These are phyloP conservation scores for Babyrousa celebensis DNA, from an alignment of 2,797 vertebrate genomes.

Conservation along the genomic window DNA sequence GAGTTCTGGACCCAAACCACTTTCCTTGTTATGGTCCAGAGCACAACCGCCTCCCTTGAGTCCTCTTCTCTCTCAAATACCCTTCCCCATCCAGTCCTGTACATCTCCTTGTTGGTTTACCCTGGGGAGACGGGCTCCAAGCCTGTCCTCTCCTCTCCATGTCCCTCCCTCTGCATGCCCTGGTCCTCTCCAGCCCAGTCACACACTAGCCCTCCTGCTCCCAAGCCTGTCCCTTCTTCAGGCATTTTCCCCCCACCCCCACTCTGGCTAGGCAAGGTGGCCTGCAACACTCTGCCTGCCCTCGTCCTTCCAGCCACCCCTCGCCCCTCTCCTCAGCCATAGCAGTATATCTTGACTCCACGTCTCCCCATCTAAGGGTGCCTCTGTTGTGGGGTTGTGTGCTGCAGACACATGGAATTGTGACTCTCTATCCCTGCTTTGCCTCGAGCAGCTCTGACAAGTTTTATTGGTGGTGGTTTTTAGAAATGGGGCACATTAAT, in stretches of 20 bases:
- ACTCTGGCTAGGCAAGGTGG: not conserved
- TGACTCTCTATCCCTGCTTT: not conserved
- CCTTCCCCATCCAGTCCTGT: not conserved
- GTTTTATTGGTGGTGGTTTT: not conserved
- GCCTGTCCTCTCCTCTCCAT: not conserved
- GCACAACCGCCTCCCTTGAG: rapidly evolving
- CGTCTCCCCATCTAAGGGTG: not conserved
- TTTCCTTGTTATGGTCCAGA: not conserved
- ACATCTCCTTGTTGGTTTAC: not conserved
- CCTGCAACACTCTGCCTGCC: not conserved
- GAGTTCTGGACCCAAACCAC: not conserved
- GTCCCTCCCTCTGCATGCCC: not conserved
- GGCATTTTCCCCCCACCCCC: too few species aligned
- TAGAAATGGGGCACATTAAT: not conserved
- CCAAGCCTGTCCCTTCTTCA: not conserved
- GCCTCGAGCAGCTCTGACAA: not conserved
- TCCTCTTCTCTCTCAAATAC: not conserved
- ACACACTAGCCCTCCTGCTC: not conserved
- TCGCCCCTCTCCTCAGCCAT: not conserved
- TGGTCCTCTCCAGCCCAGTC: not conserved
- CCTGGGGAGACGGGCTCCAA: not conserved
- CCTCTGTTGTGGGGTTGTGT: not conserved
- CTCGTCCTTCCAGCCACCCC: not conserved
- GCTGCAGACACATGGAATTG: not conserved
- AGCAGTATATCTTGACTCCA: not conserved